Evolutionary conservation across 2,797 vertebrate genomes (phyloP).

Genomic region (Anableps anableps): DNA sequence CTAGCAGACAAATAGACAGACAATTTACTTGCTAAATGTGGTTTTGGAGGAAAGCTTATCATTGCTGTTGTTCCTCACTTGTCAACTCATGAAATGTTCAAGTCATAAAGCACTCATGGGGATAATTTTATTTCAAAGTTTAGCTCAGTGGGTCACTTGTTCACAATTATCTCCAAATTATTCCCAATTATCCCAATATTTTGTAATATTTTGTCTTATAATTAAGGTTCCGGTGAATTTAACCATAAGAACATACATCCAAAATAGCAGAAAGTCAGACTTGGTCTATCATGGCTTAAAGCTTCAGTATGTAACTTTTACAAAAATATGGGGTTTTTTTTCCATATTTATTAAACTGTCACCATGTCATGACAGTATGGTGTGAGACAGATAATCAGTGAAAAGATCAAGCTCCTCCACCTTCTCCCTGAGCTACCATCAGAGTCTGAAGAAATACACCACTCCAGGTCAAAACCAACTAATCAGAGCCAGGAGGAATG

Average conservation of each 20-base stretch:
- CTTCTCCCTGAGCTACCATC: too few species aligned
- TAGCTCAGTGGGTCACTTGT: slow-evolving; percentile 59
- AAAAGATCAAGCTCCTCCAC: too few species aligned
- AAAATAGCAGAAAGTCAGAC: neutral
- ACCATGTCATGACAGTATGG: too few species aligned
- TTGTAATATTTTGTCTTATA: slow-evolving; percentile 25
- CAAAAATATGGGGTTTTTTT: too few species aligned
- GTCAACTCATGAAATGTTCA: slow-evolving; percentile 7
- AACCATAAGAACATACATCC: neutral
- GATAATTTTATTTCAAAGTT: slow-evolving; percentile 37
- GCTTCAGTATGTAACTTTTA: too few species aligned
- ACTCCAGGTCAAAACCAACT: too few species aligned
- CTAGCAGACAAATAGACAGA: slow-evolving; percentile 36
- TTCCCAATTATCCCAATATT: slow-evolving; percentile 31
- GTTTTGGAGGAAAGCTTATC: slow-evolving; percentile 10
- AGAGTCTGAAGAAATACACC: too few species aligned
- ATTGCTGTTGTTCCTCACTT: slow-evolving; percentile 6
- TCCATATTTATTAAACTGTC: too few species aligned
- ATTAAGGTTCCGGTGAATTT: slow-evolving; percentile 4
- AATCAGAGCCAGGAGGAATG: too few species aligned
- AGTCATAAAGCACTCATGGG: slow-evolving; percentile 16
- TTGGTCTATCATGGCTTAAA: too few species aligned
- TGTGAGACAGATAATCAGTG: too few species aligned
- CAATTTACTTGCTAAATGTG: slow-evolving; percentile 36
- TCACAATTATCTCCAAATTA: slow-evolving; percentile 46